Base-by-base conservation (phyloP, 2,113 vertebrate species). In the Rhinoderma darwinii region DNA sequence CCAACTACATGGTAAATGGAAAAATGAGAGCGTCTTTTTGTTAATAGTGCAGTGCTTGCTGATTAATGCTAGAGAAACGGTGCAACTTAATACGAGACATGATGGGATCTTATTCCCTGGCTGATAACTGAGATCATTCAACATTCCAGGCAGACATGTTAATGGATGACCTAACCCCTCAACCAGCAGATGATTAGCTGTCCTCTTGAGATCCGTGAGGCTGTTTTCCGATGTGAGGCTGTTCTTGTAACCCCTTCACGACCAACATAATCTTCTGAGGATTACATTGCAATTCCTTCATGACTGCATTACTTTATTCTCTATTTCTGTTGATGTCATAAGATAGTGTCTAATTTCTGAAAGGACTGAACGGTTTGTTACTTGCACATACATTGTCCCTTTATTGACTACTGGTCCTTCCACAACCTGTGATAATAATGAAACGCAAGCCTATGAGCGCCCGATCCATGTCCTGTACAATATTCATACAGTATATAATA, bases 121-220 rank as follows among this genome's bases (percentile, higher is more conserved):
- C 78, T 91, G 92, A 92, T 93, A 93, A 84, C 91, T 92, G 91
- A 93, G 93, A 92, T 94, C 91, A 92, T 89, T 90, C 88, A 89
- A 90, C 88, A 86, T 93, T 93, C 91, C 91, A 89, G 89, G 91
- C 89, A 86, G 30, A 89, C 90, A 85, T 87, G 91, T 93, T 94
- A 94, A 93, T 94, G 91, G 93, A 93, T 94, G 92, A 91, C 91
- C 92, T 93, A 92, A 84, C 89, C 91, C n/a, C 88, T 88, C 37
- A 54, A 88, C 88, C 35, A 0, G 80, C 89, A 89, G 89, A 92
- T 87, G 85, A 89, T 92, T 89, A 91, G 86, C 41, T 70, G 86
- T 91, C 90, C 90, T 91, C 86, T 1, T 88, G 92, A 92, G 93
- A 89, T 90, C 35, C 39, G 35, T 50, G 88, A 89, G 86, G 77